Percentiles rank a stretch among this genome's conserved stretches.
phyloP scores from a whole-genome alignment of 2,113 vertebrate species.

The Odontesthes bonariensis region DNA sequence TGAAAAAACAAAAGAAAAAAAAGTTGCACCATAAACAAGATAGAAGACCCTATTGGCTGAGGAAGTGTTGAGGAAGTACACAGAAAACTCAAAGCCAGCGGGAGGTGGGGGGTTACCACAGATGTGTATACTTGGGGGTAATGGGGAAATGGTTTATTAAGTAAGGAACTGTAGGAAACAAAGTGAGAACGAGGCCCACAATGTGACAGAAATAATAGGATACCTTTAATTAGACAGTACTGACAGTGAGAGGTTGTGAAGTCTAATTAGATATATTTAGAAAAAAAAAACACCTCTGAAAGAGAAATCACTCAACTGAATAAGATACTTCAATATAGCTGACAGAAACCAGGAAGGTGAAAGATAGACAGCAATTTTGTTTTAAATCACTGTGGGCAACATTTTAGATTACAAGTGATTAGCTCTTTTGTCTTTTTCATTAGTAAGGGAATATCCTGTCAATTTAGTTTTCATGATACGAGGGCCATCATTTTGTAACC shows the following conservation, averaged over 20 bases:
- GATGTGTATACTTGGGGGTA: slow-evolving; percentile 46
- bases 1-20: slow-evolving; percentile 24
- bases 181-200: slow-evolving; percentile 68
- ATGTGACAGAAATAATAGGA: slow-evolving; percentile 74
- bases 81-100: slow-evolving; percentile 45
- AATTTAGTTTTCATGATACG: slow-evolving; percentile 58
- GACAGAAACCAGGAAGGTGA: slow-evolving; percentile 43
- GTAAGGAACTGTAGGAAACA: slow-evolving; percentile 42
- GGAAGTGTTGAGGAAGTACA: slow-evolving; percentile 49
- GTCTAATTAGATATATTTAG: slow-evolving; percentile 80
- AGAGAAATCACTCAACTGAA: slow-evolving; percentile 71
- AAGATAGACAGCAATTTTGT: slow-evolving; percentile 53
- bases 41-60: slow-evolving; percentile 48
- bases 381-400: slow-evolving; percentile 53
- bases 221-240: slow-evolving; percentile 82
- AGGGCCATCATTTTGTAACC: slow-evolving; percentile 41
- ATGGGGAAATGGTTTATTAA: slow-evolving; percentile 61
- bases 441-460: slow-evolving; percentile 62
- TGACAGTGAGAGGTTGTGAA: slow-evolving; percentile 75
- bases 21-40: slow-evolving; percentile 65
- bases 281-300: slow-evolving; percentile 56
- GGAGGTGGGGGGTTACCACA: slow-evolving; percentile 45
- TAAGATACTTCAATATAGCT: slow-evolving; percentile 74
- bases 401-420: slow-evolving; percentile 70
- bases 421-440: slow-evolving; percentile 67